Percentiles rank a stretch among this genome's conserved stretches.
Conservation (phyloP, 2,797 vertebrate genomes). For the Mus minutoides region DNA sequence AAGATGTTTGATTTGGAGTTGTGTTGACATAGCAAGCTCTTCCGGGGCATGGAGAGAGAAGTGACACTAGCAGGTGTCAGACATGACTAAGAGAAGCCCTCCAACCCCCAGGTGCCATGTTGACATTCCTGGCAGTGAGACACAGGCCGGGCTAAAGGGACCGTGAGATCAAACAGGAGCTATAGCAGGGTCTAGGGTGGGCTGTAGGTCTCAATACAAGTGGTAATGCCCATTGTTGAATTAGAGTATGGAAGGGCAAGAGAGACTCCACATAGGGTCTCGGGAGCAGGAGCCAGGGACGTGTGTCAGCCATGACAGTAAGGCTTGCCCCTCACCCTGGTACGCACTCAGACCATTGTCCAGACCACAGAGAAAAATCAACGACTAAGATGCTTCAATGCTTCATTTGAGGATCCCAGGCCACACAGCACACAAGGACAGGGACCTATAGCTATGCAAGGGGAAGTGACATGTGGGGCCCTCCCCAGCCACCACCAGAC, state of each 20-base stretch:
- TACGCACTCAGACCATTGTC: no score
- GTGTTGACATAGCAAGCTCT: not conserved
- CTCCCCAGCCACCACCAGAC: not conserved
- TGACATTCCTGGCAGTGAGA: not conserved
- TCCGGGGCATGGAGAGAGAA: not conserved
- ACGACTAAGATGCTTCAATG: not conserved
- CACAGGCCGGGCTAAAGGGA: not conserved
- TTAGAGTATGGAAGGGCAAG: not conserved
- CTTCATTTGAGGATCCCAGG: conserved; percentile 5
- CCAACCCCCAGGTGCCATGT: not conserved
- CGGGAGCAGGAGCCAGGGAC: not conserved
- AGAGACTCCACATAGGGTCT: no score
- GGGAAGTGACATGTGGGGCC: not conserved
- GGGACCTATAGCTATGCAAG: not conserved
- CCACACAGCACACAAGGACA: not conserved
- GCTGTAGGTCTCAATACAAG: not conserved
- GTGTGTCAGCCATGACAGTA: no score
- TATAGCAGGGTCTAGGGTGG: not conserved
- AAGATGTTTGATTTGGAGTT: not conserved
- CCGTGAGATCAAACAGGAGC: not conserved
- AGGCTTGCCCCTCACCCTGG: not conserved
- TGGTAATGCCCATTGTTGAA: not conserved
- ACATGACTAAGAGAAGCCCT: no score
- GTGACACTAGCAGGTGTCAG: not conserved
- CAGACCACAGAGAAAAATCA: not conserved